Conservation (phyloP, 2,797 vertebrate species). For the Sebastes alutus region DNA sequence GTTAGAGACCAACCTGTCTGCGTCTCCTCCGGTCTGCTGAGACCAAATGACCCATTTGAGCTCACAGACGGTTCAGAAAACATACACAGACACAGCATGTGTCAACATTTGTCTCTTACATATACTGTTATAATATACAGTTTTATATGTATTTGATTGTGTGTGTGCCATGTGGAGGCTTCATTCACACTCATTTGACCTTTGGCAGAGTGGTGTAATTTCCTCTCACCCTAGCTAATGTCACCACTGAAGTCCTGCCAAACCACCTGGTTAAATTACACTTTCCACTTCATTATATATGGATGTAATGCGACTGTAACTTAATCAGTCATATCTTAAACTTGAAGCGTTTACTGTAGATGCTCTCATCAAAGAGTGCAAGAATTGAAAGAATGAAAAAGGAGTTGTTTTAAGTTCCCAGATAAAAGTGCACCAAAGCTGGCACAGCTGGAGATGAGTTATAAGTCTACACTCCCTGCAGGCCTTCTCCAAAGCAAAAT, state of each 20-base stretch:
- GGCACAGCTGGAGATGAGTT: background rate
- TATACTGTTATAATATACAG: background rate
- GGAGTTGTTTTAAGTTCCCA: background rate
- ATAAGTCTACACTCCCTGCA: background rate
- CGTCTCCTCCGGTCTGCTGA: slow-evolving; percentile 52
- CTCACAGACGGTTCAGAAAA: slow-evolving; percentile 22
- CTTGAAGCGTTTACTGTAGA: background rate
- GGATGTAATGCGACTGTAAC: background rate
- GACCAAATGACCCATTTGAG: slow-evolving; percentile 41
- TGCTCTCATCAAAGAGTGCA: background rate
- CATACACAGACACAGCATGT: slow-evolving; percentile 39
- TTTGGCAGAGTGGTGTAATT: background rate
- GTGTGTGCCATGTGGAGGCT: background rate
- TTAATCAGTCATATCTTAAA: background rate
- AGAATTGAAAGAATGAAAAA: background rate
- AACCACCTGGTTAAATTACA: slow-evolving; percentile 11
- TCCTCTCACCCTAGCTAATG: background rate
- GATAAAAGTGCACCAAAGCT: background rate
- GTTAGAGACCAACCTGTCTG: slow-evolving; percentile 40
- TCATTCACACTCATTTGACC: slow-evolving; percentile 20
- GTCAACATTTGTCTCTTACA: background rate
- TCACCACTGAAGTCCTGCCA: slow-evolving; percentile 1
- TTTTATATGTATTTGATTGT: background rate
- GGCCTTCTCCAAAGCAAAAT: slow-evolving; percentile 10
- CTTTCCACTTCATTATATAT: background rate